A percentile compares a stretch with the other conserved stretches of the same genome.
phyloP scores from a whole-genome alignment of 1,140 invertebrate genomes.

The Radopholus similis region DNA sequence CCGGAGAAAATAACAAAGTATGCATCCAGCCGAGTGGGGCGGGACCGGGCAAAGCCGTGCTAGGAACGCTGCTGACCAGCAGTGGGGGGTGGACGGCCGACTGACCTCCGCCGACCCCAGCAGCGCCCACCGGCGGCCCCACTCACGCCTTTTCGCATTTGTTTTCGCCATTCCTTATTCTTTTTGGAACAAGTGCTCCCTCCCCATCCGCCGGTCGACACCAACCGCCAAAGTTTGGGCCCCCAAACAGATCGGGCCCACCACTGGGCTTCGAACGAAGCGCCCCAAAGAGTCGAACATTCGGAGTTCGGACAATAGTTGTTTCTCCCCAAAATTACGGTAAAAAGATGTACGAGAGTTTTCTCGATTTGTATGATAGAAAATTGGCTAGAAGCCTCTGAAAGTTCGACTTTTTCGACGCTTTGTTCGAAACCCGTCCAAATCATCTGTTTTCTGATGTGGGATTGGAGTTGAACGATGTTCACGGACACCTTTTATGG shows the following conservation, averaged over 20 bases:
- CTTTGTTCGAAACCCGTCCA: no score
- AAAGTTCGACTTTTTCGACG: no score
- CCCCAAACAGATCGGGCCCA: neutral
- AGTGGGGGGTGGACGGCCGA: neutral
- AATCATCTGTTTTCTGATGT: no score
- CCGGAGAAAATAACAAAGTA: conserved; percentile 1
- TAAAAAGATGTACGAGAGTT: no score
- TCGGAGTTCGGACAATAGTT: no score
- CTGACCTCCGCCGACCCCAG: neutral
- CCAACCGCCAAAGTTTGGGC: neutral
- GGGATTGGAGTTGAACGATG: no score
- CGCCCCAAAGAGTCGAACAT: neutral
- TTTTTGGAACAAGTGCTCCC: neutral
- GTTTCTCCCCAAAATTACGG: no score
- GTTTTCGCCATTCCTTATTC: neutral
- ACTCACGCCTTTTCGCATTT: neutral
- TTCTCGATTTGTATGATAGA: no score
- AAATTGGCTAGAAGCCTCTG: no score
- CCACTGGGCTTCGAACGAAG: neutral
- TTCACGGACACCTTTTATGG: no score
- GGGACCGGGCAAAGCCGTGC: neutral
- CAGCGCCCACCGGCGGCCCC: neutral
- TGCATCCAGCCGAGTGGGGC: neutral
- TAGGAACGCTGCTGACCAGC: conserved; percentile 2
- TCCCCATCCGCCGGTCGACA: neutral